Evolutionary conservation across 2,113 vertebrate species (phyloP).

Genomic region (Sceloporus undulatus): DNA sequence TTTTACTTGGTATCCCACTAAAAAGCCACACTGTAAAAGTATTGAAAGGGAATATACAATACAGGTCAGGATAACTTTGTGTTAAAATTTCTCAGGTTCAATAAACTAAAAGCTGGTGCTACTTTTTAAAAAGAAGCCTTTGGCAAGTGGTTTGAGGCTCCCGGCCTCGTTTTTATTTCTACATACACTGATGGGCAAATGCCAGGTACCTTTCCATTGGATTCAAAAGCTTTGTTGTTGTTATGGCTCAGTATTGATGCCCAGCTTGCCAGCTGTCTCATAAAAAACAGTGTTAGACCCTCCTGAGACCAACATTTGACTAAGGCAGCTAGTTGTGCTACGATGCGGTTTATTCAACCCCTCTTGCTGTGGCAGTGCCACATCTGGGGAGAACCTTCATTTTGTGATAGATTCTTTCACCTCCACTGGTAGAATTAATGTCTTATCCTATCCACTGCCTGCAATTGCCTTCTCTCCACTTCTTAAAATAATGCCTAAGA

Average conservation of each 20-base stretch:
- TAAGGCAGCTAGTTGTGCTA: conserved; percentile 1
- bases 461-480: neutral
- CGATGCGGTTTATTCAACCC: neutral
- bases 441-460: conserved; percentile 12
- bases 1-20: conserved; percentile 60
- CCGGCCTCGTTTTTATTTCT: conserved; percentile 23
- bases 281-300: neutral
- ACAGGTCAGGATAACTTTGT: conserved; percentile 71
- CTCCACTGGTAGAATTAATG: neutral
- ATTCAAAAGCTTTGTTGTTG: neutral
- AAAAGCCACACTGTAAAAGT: conserved; percentile 67
- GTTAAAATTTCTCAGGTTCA: conserved; percentile 83
- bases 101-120: conserved; percentile 80
- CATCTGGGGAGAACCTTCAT: neutral
- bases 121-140: conserved; percentile 73
- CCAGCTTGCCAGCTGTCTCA: neutral
- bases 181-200: conserved; percentile 27
- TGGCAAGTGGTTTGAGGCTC: conserved; percentile 63
- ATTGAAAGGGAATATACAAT: conserved; percentile 78
- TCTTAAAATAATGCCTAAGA: neutral
- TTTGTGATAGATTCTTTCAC: neutral
- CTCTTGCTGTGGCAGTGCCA: neutral
- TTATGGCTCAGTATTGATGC: neutral
- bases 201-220: conserved; percentile 12
- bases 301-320: neutral